Evolutionary conservation across 2,888 invertebrate genomes (phyloP).

Genomic region (Cosmia trapezina): DNA sequence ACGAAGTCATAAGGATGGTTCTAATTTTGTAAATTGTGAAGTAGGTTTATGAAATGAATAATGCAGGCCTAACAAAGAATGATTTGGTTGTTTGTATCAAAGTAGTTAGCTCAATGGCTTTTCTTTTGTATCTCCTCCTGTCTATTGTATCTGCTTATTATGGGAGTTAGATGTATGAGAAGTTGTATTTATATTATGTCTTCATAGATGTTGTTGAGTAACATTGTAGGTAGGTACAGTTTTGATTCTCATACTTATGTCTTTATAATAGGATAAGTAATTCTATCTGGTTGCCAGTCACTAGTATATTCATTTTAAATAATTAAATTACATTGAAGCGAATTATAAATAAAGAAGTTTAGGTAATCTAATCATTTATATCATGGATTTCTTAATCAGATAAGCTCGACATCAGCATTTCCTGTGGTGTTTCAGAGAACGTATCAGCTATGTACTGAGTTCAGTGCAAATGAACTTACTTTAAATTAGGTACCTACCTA

Average conservation of each 20-base stretch:
- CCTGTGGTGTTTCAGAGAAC: not conserved
- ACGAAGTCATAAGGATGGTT: constrained; percentile 6
- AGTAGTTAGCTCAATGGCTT: not conserved
- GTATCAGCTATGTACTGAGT: not conserved
- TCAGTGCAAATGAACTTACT: constrained; percentile 1
- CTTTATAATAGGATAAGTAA: not conserved
- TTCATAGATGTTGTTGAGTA: not conserved
- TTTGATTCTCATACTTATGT: not conserved
- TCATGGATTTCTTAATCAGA: constrained; percentile 20
- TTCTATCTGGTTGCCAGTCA: not conserved
- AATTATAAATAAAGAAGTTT: constrained; percentile 17
- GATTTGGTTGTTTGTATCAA: not conserved
- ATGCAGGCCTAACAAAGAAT: not conserved
- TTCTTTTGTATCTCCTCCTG: not conserved
- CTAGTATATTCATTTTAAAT: not conserved
- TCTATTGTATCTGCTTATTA: not conserved
- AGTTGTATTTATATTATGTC: not conserved
- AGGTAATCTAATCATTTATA: constrained; percentile 21
- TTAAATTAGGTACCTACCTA: too few relatives aligned
- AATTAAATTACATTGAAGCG: constrained; percentile 8
- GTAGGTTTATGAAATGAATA: not conserved
- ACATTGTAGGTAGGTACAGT: too few relatives aligned
- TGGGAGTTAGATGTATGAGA: not conserved
- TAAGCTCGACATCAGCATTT: constrained; percentile 3
- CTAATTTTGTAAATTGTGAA: not conserved